Base-by-base conservation (phyloP, 2,888 invertebrate genomes). In the Halictus ligatus region DNA sequence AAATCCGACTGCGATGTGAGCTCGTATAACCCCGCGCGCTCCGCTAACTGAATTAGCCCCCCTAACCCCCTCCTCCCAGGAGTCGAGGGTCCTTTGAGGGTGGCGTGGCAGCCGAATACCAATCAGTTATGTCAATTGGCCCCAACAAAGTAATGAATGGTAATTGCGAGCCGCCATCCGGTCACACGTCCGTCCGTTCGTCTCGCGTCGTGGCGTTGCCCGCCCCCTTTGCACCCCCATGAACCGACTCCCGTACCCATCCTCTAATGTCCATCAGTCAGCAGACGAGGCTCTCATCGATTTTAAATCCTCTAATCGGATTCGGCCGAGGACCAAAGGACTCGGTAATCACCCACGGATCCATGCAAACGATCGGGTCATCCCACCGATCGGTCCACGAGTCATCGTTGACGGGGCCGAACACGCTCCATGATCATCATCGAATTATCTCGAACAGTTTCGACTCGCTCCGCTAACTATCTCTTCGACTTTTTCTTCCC, bases 61-160 rank as follows among this genome's bases (percentile, higher is more conserved):
- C 29, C 15, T 7, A 13, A 13, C 5, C 29, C 81, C 84, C 88
- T 86, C 80, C 88, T 87, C 75, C 80, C 82, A 78, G 84, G 82
- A 83, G 80, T 85, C 72, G 84, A 76, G 89, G 87, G 89, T 90
- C 92, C 93, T 94, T 93, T 93, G 92, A 92, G 90, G 89, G 88
- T 88, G 90, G 91, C 84, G 83, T 85, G 91, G 90, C 87, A 85
- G 89, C 89, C 91, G 94, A 94, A 94, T 94, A 93, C 94, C 93
- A 94, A 94, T 94, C 94, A 94, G 94, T 94, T 93, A 94, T 93
- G 94, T 94, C 94, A 94, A 94, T 94, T 94, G 93, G 92, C 91
- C 90, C 90, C 92, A 92, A 92, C 93, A 92, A 94, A 93, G 94
- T 94, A 94, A 94, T 93, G 93, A 94, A 94, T 94, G 94, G 93